A percentile compares a stretch with the other conserved stretches of the same genome.
Evolutionary conservation across 2,113 vertebrate genomes (phyloP).

Genomic region (Setophaga coronata): DNA sequence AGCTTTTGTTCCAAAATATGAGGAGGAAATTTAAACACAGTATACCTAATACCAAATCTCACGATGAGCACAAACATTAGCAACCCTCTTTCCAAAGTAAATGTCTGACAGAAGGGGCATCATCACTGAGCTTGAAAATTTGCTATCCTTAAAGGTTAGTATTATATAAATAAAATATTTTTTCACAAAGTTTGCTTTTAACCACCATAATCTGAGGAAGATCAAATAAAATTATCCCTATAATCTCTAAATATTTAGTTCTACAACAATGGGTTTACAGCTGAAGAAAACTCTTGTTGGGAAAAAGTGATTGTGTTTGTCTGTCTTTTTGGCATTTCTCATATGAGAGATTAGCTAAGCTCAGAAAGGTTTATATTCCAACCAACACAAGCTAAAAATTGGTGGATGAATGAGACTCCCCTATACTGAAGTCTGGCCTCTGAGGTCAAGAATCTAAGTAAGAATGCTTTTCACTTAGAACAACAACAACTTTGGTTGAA

Average conservation of each 20-base stretch:
- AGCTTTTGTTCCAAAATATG: background rate
- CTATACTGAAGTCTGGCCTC: background rate
- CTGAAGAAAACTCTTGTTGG: background rate
- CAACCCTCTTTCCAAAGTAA: background rate
- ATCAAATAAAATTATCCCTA: background rate
- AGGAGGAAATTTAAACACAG: background rate
- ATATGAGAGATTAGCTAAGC: background rate
- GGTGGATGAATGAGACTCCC: background rate
- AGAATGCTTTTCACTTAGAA: background rate
- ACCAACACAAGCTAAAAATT: background rate
- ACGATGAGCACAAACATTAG: background rate
- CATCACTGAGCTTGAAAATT: background rate
- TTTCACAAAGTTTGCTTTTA: background rate
- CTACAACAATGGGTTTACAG: background rate
- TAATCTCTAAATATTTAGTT: background rate
- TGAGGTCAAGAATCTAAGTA: background rate
- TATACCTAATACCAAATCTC: background rate
- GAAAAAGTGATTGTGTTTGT: background rate
- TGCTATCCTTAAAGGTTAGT: background rate
- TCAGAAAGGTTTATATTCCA: background rate
- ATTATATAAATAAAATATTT: background rate
- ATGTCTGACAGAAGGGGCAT: background rate
- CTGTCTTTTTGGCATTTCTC: background rate
- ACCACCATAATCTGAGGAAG: background rate
- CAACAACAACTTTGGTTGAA: background rate